Percentiles rank a stretch among this genome's conserved stretches.
phyloP scores from a whole-genome alignment of 2,797 vertebrate species.

The Anabas testudineus region DNA sequence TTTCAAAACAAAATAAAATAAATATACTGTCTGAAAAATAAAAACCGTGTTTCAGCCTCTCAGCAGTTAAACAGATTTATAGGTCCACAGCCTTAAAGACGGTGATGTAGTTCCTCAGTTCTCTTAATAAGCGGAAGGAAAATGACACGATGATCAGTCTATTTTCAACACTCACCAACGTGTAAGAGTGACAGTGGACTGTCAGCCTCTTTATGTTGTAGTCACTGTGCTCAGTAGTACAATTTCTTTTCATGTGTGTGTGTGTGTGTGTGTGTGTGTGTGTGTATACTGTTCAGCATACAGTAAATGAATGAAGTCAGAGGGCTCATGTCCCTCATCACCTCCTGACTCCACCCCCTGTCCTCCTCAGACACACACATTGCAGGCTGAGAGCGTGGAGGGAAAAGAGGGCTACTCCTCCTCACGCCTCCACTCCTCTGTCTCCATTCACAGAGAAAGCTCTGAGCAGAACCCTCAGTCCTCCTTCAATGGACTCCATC shows the following conservation, averaged over 20 bases:
- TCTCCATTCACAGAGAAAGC: constrained; percentile 76
- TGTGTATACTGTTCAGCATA: constrained; percentile 37
- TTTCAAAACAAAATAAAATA: not conserved
- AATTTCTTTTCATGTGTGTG: not conserved
- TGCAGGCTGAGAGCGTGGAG: constrained; percentile 81
- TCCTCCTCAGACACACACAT: constrained; percentile 78
- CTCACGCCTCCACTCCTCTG: constrained; percentile 73
- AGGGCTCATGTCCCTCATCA: constrained; percentile 75
- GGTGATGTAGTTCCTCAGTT: not conserved
- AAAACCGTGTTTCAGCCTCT: not conserved
- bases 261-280: constrained; percentile 8
- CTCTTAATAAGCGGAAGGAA: not conserved
- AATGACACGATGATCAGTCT: not conserved
- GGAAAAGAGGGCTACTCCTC: constrained; percentile 83
- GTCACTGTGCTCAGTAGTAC: not conserved
- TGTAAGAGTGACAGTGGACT: no score
- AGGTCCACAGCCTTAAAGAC: no score
- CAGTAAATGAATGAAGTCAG: constrained; percentile 87
- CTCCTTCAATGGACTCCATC: constrained; percentile 65
- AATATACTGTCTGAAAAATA: not conserved
- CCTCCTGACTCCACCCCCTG: constrained; percentile 88
- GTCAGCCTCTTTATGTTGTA: not conserved
- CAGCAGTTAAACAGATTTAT: not conserved
- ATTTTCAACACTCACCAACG: not conserved
- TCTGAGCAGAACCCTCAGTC: constrained; percentile 56